Percentiles rank a stretch among this genome's conserved stretches.
Evolutionary conservation across 2,113 vertebrate genomes (phyloP).

Genomic region (Triplophysa siluroides): DNA sequence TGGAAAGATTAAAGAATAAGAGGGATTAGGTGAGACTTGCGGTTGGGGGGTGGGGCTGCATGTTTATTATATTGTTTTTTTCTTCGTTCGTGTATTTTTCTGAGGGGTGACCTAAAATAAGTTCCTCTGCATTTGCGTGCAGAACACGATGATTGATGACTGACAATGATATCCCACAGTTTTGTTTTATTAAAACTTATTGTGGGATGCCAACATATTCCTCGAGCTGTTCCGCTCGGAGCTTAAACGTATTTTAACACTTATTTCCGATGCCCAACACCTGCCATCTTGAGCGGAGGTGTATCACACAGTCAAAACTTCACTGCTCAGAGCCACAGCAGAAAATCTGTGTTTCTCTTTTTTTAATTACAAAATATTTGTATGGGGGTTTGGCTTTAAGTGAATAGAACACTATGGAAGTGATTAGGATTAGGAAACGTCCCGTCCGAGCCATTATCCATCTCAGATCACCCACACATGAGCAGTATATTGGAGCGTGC

Average conservation of each 20-base stretch:
- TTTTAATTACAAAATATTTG: neutral
- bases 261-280: conserved; percentile 3
- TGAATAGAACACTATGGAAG: neutral
- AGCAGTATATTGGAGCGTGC: neutral
- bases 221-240: conserved; percentile 1
- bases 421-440: neutral
- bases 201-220: conserved; percentile 29
- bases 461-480: neutral
- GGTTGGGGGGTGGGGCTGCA: neutral
- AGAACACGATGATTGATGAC: conserved; percentile 48
- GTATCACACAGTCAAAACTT: neutral
- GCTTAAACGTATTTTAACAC: conserved; percentile 8
- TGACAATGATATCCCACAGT: conserved; percentile 31
- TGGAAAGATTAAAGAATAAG: conserved; percentile 44
- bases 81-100: conserved; percentile 30
- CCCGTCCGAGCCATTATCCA: neutral
- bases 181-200: conserved; percentile 39
- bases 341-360: too few relatives aligned
- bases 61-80: conserved; percentile 48
- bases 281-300: neutral
- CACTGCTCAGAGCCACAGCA: neutral
- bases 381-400: neutral
- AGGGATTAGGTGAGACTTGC: conserved; percentile 10
- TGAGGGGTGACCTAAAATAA: conserved; percentile 38
- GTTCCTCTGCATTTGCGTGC: conserved; percentile 34